Evolutionary conservation across 2,888 invertebrate genomes (phyloP), one percentile per base, ranked within the genome.

Genomic region (Euplagia quadripunctaria): DNA sequence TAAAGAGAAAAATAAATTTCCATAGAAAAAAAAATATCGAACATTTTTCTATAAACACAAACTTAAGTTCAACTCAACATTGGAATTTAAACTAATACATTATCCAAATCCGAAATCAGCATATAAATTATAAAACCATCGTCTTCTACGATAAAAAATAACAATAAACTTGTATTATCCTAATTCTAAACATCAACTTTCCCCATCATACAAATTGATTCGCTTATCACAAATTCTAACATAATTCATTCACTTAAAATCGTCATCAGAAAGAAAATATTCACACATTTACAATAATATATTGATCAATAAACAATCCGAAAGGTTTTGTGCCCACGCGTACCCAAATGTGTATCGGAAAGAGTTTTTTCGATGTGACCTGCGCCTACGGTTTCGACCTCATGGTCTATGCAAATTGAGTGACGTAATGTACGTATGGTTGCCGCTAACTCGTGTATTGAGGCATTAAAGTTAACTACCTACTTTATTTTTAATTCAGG

Each of bases 311-410:
- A 85, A 82, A 82, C 79, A 80, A 79, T 82, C 67, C 70, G 75
- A 79, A 77, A 78, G 78, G 78, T 63, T 79, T 68, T 68, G 77
- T 69, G 72, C 85, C 85, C 84, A 85, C 85, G 81, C 81, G 64
- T 72, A 70, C 20, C 70, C 17, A 78, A 82, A 85, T 80, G 68
- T 82, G 77, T 83, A 85, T 84, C 85, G 78, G 72, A 76, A 75
- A 78, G 71, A 79, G 67, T 69, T 77, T 77, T 72, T 79, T 73
- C 79, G 70, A 31, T 72, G 43, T 79, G 88, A 89, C 87, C 90
- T 76, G 82, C 88, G 82, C 90, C 90, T 73, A 90, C 90, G 87
- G 86, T 73, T 5, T 0, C 68, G 85, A 89, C 87, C 88, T 76
- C 74, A 55, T 72, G 75, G 66, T 79, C 83, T 87, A 91, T 91